A percentile compares a stretch with the other conserved stretches of the same genome.
Evolutionary conservation across 37 sponge, comb jelly and placozoan species (phyloP).

Genomic region (Crambe crambe): DNA sequence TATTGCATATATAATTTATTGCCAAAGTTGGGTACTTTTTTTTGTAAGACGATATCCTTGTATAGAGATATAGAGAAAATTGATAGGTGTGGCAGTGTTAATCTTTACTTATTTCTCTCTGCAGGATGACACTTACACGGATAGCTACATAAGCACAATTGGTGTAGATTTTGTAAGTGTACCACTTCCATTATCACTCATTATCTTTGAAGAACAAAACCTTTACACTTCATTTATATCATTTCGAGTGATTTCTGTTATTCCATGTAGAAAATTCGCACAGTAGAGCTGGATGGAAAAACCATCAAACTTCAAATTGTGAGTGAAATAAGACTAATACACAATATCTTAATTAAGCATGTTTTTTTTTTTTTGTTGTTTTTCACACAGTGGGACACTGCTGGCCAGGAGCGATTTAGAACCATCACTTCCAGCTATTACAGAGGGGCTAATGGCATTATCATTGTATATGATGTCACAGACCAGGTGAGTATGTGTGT

Average conservation of each 20-base stretch:
- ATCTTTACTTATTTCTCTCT: not conserved
- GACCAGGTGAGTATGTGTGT: no score
- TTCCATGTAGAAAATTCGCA: slow-evolving; percentile 88
- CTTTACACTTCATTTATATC: no score
- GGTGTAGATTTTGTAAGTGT: slow-evolving; percentile 99
- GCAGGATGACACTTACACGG: slow-evolving; percentile 98
- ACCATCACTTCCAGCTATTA: slow-evolving; percentile 98
- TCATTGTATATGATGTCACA: slow-evolving; percentile 99
- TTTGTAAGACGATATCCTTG: no score
- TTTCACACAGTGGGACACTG: slow-evolving; percentile 92
- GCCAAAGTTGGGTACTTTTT: no score
- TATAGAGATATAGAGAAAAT: no score
- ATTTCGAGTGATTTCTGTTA: slow-evolving; percentile 3
- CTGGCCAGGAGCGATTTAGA: slow-evolving; percentile 98
- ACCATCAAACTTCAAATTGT: slow-evolving; percentile 97
- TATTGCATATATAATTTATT: no score
- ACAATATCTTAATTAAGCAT: not conserved
- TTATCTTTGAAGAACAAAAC: not conserved
- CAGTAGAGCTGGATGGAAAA: slow-evolving; percentile 96
- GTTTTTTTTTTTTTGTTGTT: not conserved
- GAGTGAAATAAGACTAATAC: slow-evolving; percentile 31
- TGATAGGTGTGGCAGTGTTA: no score
- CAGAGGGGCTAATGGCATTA: slow-evolving; percentile 97
- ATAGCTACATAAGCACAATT: slow-evolving; percentile 97
- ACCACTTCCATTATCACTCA: not conserved